Conservation (phyloP, 2,113 vertebrate genomes). For the Brienomyrus longianalis region DNA sequence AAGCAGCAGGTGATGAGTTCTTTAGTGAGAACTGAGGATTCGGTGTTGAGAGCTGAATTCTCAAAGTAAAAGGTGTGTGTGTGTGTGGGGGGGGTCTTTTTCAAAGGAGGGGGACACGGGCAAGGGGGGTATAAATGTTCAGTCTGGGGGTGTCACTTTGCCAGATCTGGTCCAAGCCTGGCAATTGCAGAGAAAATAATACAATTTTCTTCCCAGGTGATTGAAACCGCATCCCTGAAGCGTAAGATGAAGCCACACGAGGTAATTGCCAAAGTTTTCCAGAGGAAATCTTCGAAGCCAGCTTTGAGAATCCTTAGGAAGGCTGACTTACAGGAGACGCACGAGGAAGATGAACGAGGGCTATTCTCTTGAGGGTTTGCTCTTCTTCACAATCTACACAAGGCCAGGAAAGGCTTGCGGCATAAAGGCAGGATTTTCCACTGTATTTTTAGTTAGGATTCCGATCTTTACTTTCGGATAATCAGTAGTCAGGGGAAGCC, state of each 20-base stretch:
- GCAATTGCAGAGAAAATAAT: constrained; percentile 52
- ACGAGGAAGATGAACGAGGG: constrained; percentile 24
- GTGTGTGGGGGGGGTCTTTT: constrained; percentile 18
- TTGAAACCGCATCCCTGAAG: constrained; percentile 60
- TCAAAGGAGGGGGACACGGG: constrained; percentile 20
- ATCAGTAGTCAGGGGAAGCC: neutral
- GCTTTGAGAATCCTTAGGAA: constrained; percentile 32
- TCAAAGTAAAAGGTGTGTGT: constrained; percentile 15
- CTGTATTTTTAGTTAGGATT: neutral
- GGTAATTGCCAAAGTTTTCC: constrained; percentile 48
- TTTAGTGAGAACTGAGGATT: constrained; percentile 27
- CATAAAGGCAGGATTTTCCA: neutral
- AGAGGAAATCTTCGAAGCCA: constrained; percentile 30
- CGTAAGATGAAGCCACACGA: constrained; percentile 45
- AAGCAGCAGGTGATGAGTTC: constrained; percentile 32
- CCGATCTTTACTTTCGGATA: neutral
- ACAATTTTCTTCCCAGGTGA: constrained; percentile 53
- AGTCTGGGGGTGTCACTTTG: constrained; percentile 39
- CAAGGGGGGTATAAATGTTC: constrained; percentile 34
- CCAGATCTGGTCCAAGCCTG: constrained; percentile 39
- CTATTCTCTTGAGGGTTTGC: neutral
- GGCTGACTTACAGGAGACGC: constrained; percentile 27
- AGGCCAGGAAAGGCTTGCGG: neutral
- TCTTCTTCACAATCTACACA: neutral
- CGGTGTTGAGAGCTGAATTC: constrained; percentile 20